Conservation (phyloP, 2,797 vertebrate species). For the Phataginus tricuspis region DNA sequence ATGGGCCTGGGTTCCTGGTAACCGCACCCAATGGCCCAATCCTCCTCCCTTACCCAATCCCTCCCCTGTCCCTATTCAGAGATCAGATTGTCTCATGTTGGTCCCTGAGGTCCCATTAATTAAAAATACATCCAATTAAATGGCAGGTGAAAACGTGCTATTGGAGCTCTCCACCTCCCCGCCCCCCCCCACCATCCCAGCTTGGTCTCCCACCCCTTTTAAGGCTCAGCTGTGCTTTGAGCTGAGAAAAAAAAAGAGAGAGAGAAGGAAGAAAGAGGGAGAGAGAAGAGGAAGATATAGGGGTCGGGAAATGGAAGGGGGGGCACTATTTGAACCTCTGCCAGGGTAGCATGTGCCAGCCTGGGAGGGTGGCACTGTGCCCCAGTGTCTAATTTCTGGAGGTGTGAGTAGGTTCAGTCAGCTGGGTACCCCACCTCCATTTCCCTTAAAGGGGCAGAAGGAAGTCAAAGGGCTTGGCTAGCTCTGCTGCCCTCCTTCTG, state of each 20-base stretch:
- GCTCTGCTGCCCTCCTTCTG: slow-evolving; percentile 28
- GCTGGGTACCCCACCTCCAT: slow-evolving; percentile 74
- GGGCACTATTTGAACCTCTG: slow-evolving; percentile 76
- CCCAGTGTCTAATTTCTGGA: slow-evolving; percentile 83
- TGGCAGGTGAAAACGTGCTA: slow-evolving; percentile 90
- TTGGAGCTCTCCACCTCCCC: slow-evolving; percentile 75
- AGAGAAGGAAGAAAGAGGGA: slow-evolving; percentile 51
- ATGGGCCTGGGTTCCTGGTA: slow-evolving; percentile 86
- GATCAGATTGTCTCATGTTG: slow-evolving; percentile 88
- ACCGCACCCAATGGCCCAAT: slow-evolving; percentile 90
- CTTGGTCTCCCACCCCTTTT: slow-evolving; percentile 59
- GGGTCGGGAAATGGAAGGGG: slow-evolving; percentile 49
- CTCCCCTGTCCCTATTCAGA: slow-evolving; percentile 91
- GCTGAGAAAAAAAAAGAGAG: slow-evolving; percentile 71
- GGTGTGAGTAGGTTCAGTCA: slow-evolving; percentile 83
- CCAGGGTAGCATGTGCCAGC: slow-evolving; percentile 83
- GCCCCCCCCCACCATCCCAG: slow-evolving; percentile 73
- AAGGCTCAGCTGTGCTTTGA: slow-evolving; percentile 88
- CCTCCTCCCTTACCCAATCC: slow-evolving; percentile 88
- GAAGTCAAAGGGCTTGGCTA: slow-evolving; percentile 35
- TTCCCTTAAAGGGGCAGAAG: slow-evolving; percentile 78
- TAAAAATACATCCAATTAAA: slow-evolving; percentile 93
- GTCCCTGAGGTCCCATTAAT: slow-evolving; percentile 91
- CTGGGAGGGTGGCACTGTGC: slow-evolving; percentile 81
- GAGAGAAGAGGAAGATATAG: slow-evolving; percentile 72